phyloP scores from a whole-genome alignment of 2,113 vertebrate species.

The Brienomyrus brachyistius region DNA sequence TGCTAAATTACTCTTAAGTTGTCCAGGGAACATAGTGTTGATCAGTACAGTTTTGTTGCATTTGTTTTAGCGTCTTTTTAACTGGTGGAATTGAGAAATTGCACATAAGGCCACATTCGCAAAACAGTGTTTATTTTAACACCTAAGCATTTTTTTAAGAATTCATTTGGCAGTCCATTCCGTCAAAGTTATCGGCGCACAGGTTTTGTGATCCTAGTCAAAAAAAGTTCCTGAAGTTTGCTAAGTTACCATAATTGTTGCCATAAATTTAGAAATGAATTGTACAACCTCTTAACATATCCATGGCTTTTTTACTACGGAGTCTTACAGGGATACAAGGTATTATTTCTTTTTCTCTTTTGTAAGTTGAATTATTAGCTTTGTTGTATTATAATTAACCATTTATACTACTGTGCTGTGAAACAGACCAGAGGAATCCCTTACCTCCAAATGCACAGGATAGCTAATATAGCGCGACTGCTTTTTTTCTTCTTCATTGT shows the following conservation, averaged over 20 bases:
- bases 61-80: not conserved
- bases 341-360: not conserved
- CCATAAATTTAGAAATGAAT: not conserved
- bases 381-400: not conserved
- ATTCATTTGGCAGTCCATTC: not conserved
- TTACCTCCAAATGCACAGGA: not conserved
- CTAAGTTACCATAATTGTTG: not conserved
- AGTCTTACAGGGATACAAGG: not conserved
- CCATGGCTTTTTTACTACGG: not conserved
- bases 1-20: not conserved
- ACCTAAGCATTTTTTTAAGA: not conserved
- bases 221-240: not conserved
- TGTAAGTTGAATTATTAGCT: not conserved
- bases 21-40: not conserved
- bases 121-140: not conserved
- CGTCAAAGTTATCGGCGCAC: not conserved
- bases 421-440: not conserved
- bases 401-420: not conserved
- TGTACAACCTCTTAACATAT: not conserved
- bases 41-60: not conserved
- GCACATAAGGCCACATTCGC: not conserved
- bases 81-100: not conserved
- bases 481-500: not conserved
- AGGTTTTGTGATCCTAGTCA: slow-evolving; percentile 1
- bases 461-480: not conserved